Evolutionary conservation across 2,888 invertebrate genomes (phyloP).

Genomic region (Stenolophus ochropezus): DNA sequence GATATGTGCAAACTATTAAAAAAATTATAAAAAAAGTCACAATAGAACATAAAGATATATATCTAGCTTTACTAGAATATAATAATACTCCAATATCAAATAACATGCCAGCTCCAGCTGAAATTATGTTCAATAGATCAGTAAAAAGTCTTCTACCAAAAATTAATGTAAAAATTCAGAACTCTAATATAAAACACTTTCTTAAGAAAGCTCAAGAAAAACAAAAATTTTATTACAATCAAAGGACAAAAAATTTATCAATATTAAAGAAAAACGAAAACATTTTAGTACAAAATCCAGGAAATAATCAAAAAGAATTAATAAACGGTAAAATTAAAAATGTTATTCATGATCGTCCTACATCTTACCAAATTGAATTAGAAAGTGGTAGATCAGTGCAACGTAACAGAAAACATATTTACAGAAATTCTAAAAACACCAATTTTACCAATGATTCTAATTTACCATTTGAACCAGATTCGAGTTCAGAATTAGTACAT

Average conservation of each 20-base stretch:
- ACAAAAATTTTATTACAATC: neutral
- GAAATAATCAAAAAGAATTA: neutral
- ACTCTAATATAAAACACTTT: neutral
- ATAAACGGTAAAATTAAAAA: neutral
- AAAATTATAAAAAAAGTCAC: constrained; percentile 52
- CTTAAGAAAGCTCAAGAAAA: neutral
- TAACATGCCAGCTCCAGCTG: neutral
- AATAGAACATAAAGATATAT: neutral
- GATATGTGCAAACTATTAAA: constrained; percentile 48
- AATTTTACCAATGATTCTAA: neutral
- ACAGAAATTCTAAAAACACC: neutral
- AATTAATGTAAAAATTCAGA: constrained; percentile 27
- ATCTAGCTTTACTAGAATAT: neutral
- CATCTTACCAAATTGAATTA: neutral
- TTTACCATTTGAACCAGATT: neutral
- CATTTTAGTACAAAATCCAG: neutral
- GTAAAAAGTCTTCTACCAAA: constrained; percentile 62
- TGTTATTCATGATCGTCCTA: neutral
- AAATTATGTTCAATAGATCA: neutral
- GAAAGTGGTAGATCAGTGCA: neutral
- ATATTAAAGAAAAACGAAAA: neutral
- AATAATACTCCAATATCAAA: constrained; percentile 2
- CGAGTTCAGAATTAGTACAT: neutral
- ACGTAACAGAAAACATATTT: neutral
- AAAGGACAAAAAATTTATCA: neutral